These are phyloP conservation scores for Styela clava DNA, from an alignment of 23 tunicate genomes.

Conservation along the genomic window DNA sequence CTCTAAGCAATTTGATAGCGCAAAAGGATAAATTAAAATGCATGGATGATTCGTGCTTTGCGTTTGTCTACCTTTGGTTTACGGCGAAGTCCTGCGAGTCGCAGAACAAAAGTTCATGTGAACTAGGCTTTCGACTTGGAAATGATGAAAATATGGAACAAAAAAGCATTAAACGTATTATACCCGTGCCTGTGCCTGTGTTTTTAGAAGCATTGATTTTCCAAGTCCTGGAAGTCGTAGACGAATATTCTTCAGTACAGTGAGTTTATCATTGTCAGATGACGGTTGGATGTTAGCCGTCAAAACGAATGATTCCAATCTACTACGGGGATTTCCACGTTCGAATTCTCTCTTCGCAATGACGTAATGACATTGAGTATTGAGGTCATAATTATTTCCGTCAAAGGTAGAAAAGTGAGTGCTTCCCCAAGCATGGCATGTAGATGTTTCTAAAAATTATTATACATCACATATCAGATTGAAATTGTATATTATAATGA, in stretches of 20 bases:
- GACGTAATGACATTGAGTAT: conserved; percentile 7
- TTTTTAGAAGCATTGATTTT: not conserved
- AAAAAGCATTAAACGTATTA: not conserved
- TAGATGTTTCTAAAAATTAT: conserved; percentile 23
- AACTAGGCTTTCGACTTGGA: not conserved
- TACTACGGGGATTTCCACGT: conserved; percentile 12
- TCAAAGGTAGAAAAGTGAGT: conserved; percentile 38
- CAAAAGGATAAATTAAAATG: no score
- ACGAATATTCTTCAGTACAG: conserved; percentile 13
- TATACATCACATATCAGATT: no score
- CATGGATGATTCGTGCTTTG: no score
- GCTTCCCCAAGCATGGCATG: conserved; percentile 53
- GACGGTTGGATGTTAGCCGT: not conserved
- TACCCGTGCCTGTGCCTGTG: conserved; percentile 15
- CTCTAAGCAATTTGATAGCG: no score
- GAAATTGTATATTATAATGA: no score
- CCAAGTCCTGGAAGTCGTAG: conserved; percentile 20
- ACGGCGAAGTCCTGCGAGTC: not conserved
- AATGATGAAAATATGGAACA: not conserved
- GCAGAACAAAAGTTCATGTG: not conserved
- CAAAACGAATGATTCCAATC: not conserved
- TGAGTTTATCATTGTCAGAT: not conserved
- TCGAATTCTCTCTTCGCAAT: not conserved
- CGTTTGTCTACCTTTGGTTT: not conserved
- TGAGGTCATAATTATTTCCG: conserved; percentile 17